These are phyloP conservation scores for Oreamnos americanus DNA, from an alignment of 2,113 vertebrate genomes.

Conservation along the genomic window DNA sequence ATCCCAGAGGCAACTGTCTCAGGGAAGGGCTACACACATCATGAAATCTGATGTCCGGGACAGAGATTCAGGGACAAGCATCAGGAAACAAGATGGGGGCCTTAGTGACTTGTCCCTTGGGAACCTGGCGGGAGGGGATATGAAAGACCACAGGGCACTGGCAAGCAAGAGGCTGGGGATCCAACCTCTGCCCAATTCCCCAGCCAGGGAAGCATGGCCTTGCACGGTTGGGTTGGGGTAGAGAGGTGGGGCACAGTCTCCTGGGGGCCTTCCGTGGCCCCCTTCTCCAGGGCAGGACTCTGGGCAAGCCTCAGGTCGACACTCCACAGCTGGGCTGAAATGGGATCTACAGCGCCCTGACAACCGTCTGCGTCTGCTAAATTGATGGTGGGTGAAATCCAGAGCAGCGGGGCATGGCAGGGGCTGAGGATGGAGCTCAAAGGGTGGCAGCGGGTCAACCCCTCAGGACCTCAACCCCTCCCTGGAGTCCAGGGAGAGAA, in stretches of 20 bases:
- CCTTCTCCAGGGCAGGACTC: background rate
- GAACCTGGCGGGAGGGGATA: too few relatives aligned
- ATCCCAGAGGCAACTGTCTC: background rate
- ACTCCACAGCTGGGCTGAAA: background rate
- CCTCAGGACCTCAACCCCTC: background rate
- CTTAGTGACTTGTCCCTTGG: background rate
- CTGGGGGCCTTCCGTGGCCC: background rate
- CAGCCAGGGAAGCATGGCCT: background rate
- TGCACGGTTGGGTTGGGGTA: background rate
- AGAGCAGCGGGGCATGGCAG: background rate
- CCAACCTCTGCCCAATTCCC: background rate
- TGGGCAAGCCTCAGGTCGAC: background rate
- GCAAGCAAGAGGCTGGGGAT: background rate
- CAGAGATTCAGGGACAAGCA: background rate
- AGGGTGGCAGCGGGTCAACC: background rate
- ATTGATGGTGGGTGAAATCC: slow-evolving; percentile 35
- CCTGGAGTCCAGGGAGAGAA: background rate
- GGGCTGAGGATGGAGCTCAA: background rate
- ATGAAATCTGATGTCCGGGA: background rate
- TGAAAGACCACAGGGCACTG: background rate
- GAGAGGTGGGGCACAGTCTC: background rate
- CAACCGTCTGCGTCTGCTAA: background rate
- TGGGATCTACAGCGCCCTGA: background rate
- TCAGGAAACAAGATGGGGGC: background rate
- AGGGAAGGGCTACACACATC: background rate